phyloP scores from a whole-genome alignment of 92 coral and sea anemone species.

The Blastomussa wellsi region DNA sequence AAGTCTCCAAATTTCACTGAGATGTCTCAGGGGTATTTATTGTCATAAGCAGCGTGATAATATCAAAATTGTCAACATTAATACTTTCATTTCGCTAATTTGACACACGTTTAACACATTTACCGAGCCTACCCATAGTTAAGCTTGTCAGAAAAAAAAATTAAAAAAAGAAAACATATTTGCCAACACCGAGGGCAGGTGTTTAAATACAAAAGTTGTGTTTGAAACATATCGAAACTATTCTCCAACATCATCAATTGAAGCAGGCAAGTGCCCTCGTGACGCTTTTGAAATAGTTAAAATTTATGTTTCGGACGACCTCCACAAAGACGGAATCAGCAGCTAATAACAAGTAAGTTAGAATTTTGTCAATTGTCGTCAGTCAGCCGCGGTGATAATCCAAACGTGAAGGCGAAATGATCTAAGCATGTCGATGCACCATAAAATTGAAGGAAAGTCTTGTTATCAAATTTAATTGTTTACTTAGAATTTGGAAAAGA shows the following conservation, averaged over 20 bases:
- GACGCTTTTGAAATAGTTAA: neutral
- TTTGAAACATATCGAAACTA: neutral
- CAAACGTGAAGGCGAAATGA: neutral
- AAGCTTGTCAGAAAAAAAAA: neutral
- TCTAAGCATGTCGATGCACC: neutral
- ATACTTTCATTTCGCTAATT: slow-evolving; percentile 4
- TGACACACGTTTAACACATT: neutral
- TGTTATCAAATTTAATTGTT: neutral
- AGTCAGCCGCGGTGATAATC: no score
- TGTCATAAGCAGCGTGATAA: neutral
- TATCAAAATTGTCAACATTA: neutral
- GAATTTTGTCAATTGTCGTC: neutral
- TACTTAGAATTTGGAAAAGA: neutral
- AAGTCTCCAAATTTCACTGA: neutral
- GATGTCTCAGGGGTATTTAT: neutral
- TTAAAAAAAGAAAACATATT: slow-evolving; percentile 4
- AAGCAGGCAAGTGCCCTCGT: neutral
- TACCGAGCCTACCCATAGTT: neutral
- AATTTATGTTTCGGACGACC: neutral
- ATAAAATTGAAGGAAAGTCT: neutral
- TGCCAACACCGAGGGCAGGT: slow-evolving; percentile 6
- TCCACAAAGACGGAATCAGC: neutral
- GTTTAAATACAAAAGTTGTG: neutral
- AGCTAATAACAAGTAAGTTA: neutral
- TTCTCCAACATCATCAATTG: neutral